phyloP scores from a whole-genome alignment of 2,797 vertebrate species.

The Prunella strophiata region DNA sequence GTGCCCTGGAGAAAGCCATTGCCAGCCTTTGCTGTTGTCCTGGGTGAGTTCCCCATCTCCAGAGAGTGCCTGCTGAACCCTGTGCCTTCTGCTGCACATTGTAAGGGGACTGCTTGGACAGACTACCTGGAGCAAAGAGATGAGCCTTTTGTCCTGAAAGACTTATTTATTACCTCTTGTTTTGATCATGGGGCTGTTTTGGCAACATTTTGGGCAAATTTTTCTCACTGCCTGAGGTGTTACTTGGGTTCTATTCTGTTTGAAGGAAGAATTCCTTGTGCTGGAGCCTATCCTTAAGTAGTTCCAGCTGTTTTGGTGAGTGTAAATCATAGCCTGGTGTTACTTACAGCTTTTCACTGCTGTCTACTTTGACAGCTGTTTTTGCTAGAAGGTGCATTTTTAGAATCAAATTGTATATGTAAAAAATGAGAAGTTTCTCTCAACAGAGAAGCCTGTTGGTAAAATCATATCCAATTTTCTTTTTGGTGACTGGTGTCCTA shows the following conservation, averaged over 20 bases:
- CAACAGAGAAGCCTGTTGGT: not conserved
- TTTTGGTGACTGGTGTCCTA: not conserved
- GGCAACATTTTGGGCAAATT: not conserved
- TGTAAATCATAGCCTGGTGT: not conserved
- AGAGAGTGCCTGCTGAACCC: not conserved
- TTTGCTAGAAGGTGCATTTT: not conserved
- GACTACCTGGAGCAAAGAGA: not conserved
- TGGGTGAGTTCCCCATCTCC: rapidly evolving
- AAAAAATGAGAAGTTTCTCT: not conserved
- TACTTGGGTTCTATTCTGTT: not conserved
- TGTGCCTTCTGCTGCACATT: not conserved
- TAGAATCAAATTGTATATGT: not conserved
- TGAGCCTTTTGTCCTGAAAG: not conserved
- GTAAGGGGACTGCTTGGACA: not conserved
- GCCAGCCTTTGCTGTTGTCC: not conserved
- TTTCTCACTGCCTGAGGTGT: not conserved
- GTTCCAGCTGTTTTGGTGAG: not conserved
- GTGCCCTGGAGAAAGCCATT: not conserved
- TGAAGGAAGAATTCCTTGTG: not conserved
- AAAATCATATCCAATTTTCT: not conserved
- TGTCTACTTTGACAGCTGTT: not conserved
- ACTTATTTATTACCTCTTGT: not conserved
- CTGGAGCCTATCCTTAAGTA: not conserved
- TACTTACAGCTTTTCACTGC: not conserved
- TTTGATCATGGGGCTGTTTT: not conserved